A percentile compares a stretch with the other conserved stretches of the same genome.
These are phyloP conservation scores for Rhinella marina DNA, from an alignment of 2,797 vertebrate species.

Conservation along the genomic window DNA sequence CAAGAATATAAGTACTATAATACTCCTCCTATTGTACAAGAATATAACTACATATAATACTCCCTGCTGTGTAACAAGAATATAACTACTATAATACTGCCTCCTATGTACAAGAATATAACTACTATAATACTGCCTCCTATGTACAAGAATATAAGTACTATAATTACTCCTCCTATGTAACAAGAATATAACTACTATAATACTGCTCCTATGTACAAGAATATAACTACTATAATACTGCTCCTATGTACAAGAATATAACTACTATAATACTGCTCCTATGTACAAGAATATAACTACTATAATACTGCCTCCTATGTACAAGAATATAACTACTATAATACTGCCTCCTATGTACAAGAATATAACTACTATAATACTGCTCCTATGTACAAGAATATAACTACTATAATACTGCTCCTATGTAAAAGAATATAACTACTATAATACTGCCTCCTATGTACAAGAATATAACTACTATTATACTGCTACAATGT, in stretches of 20 bases:
- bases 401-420: conserved; percentile 6
- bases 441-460: not conserved
- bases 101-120: not conserved
- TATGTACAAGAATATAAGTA: conserved; percentile 4
- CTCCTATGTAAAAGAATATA: not conserved
- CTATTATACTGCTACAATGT: not conserved
- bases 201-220: not conserved
- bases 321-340: conserved; percentile 3
- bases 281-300: not conserved
- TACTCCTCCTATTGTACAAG: not conserved
- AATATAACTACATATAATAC: conserved; percentile 17
- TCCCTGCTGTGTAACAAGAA: not conserved
- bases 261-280: not conserved
- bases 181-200: conserved; percentile 1
- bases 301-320: conserved; percentile 2
- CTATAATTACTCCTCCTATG: conserved; percentile 3
- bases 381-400: not conserved
- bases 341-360: not conserved
- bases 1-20: conserved; percentile 10
- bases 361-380: not conserved
- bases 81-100: conserved; percentile 12
- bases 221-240: conserved; percentile 14
- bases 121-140: conserved; percentile 4
- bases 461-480: conserved; percentile 1
- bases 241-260: not conserved